Evolutionary conservation across 1,140 invertebrate genomes (phyloP).

Genomic region (Carposina sasakii): DNA sequence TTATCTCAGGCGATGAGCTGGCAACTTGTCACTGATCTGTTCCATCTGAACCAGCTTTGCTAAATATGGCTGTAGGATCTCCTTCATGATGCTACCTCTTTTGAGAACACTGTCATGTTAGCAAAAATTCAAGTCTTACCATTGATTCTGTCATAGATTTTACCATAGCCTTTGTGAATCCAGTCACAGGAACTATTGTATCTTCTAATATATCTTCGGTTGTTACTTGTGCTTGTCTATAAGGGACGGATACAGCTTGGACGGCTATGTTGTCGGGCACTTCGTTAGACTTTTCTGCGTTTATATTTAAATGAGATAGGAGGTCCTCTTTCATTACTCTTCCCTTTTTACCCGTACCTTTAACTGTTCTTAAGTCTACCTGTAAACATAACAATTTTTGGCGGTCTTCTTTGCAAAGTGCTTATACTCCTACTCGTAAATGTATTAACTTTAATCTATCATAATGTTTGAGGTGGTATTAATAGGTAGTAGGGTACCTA

Average conservation of each 20-base stretch:
- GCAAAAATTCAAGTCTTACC: conserved; percentile 70
- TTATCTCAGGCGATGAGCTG: no score
- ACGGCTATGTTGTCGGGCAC: conserved; percentile 30
- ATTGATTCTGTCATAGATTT: conserved; percentile 96
- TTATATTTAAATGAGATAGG: conserved; percentile 80
- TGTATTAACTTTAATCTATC: no score
- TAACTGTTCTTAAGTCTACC: conserved; percentile 84
- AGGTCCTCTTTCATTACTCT: conserved; percentile 98
- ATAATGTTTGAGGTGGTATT: no score
- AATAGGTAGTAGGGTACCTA: no score
- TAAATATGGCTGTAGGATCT: no score
- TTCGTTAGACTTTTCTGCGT: conserved; percentile 58
- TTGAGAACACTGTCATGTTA: no score
- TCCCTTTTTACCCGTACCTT: conserved; percentile 91
- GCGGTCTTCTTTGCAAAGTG: no score
- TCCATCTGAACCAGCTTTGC: no score
- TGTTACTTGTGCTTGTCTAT: conserved; percentile 23
- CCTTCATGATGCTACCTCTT: no score
- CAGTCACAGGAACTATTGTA: conserved; percentile 73
- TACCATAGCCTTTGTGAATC: conserved; percentile 93
- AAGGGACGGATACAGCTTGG: conserved; percentile 27
- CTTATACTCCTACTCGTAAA: no score
- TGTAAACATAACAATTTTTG: no score
- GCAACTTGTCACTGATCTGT: no score
- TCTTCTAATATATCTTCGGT: conserved; percentile 53